phyloP scores from a whole-genome alignment of 2,797 vertebrate genomes.

The Yasuhikotakia modesta region DNA sequence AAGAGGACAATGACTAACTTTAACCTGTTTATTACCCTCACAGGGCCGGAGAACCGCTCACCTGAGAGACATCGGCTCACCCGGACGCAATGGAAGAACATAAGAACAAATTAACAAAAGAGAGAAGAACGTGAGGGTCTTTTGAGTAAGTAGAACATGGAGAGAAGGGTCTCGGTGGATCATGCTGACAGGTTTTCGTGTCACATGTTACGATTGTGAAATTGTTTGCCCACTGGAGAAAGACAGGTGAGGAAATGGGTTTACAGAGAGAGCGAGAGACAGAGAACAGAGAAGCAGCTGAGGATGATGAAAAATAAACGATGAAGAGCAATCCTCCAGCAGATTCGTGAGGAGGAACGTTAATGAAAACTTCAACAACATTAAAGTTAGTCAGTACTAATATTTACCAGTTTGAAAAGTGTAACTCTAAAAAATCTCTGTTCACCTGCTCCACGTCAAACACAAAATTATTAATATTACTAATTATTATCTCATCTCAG shows the following conservation, averaged over 20 bases:
- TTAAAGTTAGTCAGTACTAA: too few species aligned
- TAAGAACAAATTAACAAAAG: background rate
- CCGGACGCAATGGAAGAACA: too few species aligned
- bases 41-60: background rate
- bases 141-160: conserved; percentile 1
- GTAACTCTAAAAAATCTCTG: too few species aligned
- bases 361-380: too few species aligned
- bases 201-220: conserved; percentile 20
- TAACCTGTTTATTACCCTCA: conserved; percentile 18
- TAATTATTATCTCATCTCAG: too few species aligned
- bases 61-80: background rate
- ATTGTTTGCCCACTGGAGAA: conserved; percentile 18
- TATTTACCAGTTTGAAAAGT: too few species aligned
- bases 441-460: too few species aligned
- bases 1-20: conserved; percentile 2
- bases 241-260: conserved; percentile 23
- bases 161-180: background rate
- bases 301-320: too few species aligned
- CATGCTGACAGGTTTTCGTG: conserved; percentile 15
- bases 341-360: too few species aligned
- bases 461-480: too few species aligned
- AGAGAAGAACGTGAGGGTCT: background rate
- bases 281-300: too few species aligned
- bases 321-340: too few species aligned
- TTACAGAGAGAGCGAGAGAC: background rate